Base-by-base conservation (phyloP, 2,888 invertebrate species). In the Tetramorium bicarinatum region DNA sequence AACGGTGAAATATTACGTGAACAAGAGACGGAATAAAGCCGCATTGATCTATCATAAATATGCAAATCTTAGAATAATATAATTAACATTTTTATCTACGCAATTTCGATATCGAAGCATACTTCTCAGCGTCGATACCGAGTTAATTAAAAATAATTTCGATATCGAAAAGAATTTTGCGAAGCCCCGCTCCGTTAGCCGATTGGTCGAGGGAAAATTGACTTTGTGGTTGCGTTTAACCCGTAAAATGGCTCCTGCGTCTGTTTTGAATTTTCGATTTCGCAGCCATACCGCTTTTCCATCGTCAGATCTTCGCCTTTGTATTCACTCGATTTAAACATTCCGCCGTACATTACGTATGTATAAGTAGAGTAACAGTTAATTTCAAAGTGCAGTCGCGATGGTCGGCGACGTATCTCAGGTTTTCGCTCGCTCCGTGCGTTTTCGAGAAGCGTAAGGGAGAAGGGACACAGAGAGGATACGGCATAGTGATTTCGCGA, bases 231-330 rank as follows among this genome's bases (percentile, higher is more conserved):
- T 41, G 77, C 52, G 41, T 71, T 71, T 71, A 77, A 54, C 34
- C 38, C 9, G 71, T 38, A 72, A 80, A 71, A 80, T 59, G 59
- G 72, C 47, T 80, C 21, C 13, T 34, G 52, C 47, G 79, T 80
- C 44, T 59, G 79, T 79, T 79, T 79, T 71, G 79, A 80, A 80
- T 80, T 80, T 80, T 80, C 79, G 72, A 80, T 80, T 71, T 80
- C 15, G 54, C 18, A 21, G 34, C 34, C 47, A 11, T 21, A 3
- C 38, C 18, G 49, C 47, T 59, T 44, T 59, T 38, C 47, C 77
- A 44, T 44, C 47, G 44, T 4, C 67, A 18, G 15, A 38, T 38
- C 59, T 71, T 80, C 61, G 72, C 38, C 59, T 80, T 80, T 72
- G 79, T 80, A 47, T 59, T 21, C 38, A 29, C 71, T 59, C 34